These are phyloP conservation scores for Globia sparganii DNA, from an alignment of 2,888 invertebrate species.

Conservation along the genomic window DNA sequence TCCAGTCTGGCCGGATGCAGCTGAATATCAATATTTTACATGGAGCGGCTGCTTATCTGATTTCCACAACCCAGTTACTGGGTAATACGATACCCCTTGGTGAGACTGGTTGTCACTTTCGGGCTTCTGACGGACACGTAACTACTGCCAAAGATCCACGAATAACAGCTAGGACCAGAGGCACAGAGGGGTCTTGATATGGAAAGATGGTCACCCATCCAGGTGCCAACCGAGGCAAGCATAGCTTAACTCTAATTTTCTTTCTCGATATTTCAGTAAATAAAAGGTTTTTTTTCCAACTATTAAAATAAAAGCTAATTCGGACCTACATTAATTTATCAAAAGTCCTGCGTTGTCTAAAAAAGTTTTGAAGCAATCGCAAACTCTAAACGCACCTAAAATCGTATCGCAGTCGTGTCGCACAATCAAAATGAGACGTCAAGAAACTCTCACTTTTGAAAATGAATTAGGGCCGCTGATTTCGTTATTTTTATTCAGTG, in stretches of 20 bases:
- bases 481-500: conserved; percentile 87
- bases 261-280: too few species aligned
- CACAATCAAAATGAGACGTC: conserved; percentile 44
- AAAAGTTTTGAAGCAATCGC: conserved; percentile 1
- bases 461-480: conserved; percentile 83
- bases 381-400: not conserved
- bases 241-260: not conserved
- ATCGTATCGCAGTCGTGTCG: conserved; percentile 63
- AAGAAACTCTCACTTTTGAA: conserved; percentile 76
- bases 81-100: too few species aligned
- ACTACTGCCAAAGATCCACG: too few species aligned
- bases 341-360: not conserved
- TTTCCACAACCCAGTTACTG: too few species aligned
- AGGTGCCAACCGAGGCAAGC: not conserved
- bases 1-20: not conserved
- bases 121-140: too few species aligned
- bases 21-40: not conserved
- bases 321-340: not conserved
- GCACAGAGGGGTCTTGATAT: not conserved
- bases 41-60: not conserved
- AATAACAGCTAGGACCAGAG: not conserved
- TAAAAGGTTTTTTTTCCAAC: not conserved
- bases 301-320: not conserved
- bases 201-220: not conserved
- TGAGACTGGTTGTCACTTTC: too few species aligned